Evolutionary conservation across 2,888 invertebrate genomes (phyloP).

Genomic region (Anthoptus insignis): DNA sequence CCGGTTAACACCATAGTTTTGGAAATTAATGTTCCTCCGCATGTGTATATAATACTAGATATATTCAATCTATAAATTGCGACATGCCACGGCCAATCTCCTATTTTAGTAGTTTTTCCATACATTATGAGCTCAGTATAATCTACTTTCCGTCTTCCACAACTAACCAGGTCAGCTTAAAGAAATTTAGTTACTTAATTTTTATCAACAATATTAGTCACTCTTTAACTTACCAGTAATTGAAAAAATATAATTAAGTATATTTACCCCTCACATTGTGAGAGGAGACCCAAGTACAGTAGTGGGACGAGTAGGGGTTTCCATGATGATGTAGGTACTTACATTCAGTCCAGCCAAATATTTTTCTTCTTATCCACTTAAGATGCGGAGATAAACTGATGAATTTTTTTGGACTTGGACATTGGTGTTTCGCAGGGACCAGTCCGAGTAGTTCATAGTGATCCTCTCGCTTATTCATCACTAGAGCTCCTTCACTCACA

Average conservation of each 20-base stretch:
- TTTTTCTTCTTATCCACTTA: not conserved
- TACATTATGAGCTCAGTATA: conserved; percentile 66
- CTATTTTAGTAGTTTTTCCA: conserved; percentile 63
- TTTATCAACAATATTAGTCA: too few species aligned
- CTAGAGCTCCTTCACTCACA: not conserved
- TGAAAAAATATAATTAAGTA: too few species aligned
- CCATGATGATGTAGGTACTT: too few species aligned
- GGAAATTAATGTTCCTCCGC: conserved; percentile 69
- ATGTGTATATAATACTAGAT: conserved; percentile 59
- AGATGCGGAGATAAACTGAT: not conserved
- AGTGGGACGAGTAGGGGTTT: too few species aligned
- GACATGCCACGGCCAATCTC: conserved; percentile 77
- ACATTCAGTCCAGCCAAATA: not conserved
- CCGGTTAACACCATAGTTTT: conserved; percentile 66
- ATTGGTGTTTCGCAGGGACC: too few species aligned
- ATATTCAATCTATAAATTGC: conserved; percentile 62
- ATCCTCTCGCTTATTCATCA: not conserved
- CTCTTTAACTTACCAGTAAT: too few species aligned
- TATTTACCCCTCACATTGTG: too few species aligned
- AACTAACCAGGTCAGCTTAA: too few species aligned
- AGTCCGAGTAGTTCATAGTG: not conserved
- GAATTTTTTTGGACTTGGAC: not conserved
- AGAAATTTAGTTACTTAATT: too few species aligned
- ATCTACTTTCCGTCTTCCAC: conserved; percentile 61
- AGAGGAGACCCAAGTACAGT: too few species aligned